These are phyloP conservation scores for Physella acuta DNA, from an alignment of 1,140 invertebrate genomes.

Conservation along the genomic window DNA sequence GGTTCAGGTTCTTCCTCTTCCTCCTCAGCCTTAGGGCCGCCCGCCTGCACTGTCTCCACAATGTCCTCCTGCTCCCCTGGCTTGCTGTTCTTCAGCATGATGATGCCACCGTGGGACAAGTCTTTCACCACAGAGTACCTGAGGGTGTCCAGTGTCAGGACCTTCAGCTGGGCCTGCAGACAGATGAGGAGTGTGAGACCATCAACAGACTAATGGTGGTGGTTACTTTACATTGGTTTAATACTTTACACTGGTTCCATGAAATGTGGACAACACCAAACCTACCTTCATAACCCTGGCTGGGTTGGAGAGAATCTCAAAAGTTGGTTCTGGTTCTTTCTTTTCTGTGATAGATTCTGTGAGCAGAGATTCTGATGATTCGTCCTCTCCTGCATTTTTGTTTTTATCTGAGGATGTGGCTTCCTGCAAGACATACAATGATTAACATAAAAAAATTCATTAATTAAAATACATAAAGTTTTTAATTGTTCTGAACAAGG, in stretches of 20 bases:
- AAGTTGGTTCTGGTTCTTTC: slow-evolving; percentile 74
- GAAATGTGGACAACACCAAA: too few species aligned
- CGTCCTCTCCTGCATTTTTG: slow-evolving; percentile 32
- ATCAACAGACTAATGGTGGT: too few species aligned
- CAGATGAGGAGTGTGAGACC: too few species aligned
- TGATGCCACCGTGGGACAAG: slow-evolving; percentile 83
- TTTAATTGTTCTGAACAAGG: neutral
- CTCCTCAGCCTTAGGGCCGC: slow-evolving; percentile 89
- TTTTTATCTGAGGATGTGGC: slow-evolving; percentile 55
- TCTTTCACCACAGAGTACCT: slow-evolving; percentile 27
- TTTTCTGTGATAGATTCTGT: slow-evolving; percentile 63
- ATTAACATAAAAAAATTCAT: neutral
- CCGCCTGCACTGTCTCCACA: slow-evolving; percentile 87
- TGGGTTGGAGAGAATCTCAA: slow-evolving; percentile 92
- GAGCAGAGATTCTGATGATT: slow-evolving; percentile 10
- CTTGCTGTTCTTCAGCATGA: slow-evolving; percentile 80
- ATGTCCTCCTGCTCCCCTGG: slow-evolving; percentile 80
- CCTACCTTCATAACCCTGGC: slow-evolving; percentile 81
- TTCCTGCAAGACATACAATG: neutral
- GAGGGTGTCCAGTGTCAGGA: slow-evolving; percentile 25
- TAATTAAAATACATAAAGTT: neutral
- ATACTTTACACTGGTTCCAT: too few species aligned
- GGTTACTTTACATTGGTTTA: too few species aligned
- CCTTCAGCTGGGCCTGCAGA: slow-evolving; percentile 23
- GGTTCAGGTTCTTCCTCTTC: slow-evolving; percentile 87